These are phyloP conservation scores for Malurus splendens DNA, from an alignment of 2,797 vertebrate genomes.

Conservation along the genomic window DNA sequence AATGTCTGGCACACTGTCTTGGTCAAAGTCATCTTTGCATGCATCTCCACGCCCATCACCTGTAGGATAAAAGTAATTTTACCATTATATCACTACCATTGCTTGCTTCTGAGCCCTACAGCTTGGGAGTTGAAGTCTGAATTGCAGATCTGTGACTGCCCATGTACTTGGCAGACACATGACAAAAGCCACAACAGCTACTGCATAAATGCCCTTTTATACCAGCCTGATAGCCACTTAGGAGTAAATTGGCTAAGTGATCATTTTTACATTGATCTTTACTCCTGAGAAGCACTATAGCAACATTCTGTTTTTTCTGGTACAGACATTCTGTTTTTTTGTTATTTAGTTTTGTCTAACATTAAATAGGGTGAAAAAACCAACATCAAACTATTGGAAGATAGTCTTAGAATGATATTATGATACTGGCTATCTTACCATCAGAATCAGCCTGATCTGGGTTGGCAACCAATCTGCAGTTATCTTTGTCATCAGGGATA, in stretches of 20 bases:
- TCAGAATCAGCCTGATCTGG: constrained; percentile 92
- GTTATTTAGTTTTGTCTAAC: not conserved
- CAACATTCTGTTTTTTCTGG: not conserved
- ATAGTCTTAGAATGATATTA: not conserved
- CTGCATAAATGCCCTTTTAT: not conserved
- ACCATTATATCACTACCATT: not conserved
- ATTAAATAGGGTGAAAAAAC: not conserved
- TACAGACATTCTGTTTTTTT: not conserved
- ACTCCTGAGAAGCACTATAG: not conserved
- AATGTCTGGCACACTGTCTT: constrained; percentile 89
- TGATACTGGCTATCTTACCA: constrained; percentile 67
- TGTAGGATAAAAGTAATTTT: constrained; percentile 37
- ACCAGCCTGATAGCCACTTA: not conserved
- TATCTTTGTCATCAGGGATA: constrained; percentile 94
- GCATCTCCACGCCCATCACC: constrained; percentile 94
- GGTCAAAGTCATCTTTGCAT: constrained; percentile 96
- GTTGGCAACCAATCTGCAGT: constrained; percentile 90
- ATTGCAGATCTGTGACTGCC: not conserved
- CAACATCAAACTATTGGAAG: not conserved
- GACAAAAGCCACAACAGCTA: not conserved
- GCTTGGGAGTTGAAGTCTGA: not conserved
- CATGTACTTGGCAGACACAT: not conserved
- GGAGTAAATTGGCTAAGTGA: not conserved
- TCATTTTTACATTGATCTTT: not conserved
- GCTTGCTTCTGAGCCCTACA: not conserved